Conservation (phyloP, 2,888 invertebrate genomes). For the Andrena flavipes region DNA sequence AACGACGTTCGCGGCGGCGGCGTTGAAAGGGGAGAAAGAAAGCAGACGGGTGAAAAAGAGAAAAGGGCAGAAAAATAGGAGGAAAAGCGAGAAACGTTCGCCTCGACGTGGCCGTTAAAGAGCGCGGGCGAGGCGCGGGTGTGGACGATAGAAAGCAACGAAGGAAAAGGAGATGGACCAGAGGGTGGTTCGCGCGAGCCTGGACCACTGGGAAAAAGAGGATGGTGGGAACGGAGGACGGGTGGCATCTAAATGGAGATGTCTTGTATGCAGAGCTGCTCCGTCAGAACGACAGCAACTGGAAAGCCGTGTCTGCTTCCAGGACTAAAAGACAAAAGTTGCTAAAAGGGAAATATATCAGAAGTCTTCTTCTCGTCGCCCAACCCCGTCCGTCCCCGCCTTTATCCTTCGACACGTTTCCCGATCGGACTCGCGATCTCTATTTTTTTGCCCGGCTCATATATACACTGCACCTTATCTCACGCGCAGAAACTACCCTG, state of each 20-base stretch:
- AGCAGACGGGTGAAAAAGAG: constrained; percentile 40
- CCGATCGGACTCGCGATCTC: constrained; percentile 28
- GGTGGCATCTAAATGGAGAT: constrained; percentile 82
- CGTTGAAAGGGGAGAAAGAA: constrained; percentile 36
- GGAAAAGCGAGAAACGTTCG: constrained; percentile 64
- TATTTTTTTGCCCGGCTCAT: background rate
- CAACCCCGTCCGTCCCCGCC: background rate
- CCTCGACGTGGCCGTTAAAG: constrained; percentile 43
- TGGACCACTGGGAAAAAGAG: constrained; percentile 50
- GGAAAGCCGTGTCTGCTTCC: constrained; percentile 72
- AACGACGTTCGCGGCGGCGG: constrained; percentile 16
- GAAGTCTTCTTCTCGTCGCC: constrained; percentile 57
- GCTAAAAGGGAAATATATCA: constrained; percentile 80
- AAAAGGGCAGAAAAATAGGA: constrained; percentile 36
- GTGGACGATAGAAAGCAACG: constrained; percentile 19
- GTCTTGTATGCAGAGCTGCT: constrained; percentile 81
- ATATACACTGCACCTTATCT: too few relatives aligned
- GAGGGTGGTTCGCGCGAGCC: constrained; percentile 38
- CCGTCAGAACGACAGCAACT: constrained; percentile 77
- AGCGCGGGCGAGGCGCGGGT: constrained; percentile 12
- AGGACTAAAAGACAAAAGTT: constrained; percentile 80
- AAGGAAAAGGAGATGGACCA: constrained; percentile 32
- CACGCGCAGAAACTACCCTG: too few relatives aligned
- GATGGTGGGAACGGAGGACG: constrained; percentile 38
- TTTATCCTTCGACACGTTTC: constrained; percentile 23